These are phyloP conservation scores for Nomada goodeniana DNA, from an alignment of 2,888 invertebrate species.

Conservation along the genomic window DNA sequence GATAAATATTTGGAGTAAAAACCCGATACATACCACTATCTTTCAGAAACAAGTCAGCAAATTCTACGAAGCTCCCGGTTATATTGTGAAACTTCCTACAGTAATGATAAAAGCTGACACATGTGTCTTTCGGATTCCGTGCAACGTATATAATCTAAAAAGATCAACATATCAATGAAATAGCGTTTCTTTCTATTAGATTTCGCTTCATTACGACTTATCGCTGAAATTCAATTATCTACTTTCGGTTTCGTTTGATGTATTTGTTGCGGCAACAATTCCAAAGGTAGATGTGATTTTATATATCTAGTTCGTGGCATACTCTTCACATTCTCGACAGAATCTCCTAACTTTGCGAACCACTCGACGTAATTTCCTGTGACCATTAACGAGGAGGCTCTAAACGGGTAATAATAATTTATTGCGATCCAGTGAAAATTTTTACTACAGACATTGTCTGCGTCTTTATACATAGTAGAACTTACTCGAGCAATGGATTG, in stretches of 20 bases:
- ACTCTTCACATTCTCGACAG: slow-evolving; percentile 89
- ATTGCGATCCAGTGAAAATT: no score
- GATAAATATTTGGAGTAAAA: not conserved
- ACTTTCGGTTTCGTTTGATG: slow-evolving; percentile 90
- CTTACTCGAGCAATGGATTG: slow-evolving; percentile 84
- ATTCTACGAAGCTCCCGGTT: slow-evolving; percentile 89
- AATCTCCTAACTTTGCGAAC: slow-evolving; percentile 87
- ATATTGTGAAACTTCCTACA: slow-evolving; percentile 89
- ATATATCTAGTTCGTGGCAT: slow-evolving; percentile 90
- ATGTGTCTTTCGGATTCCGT: slow-evolving; percentile 95
- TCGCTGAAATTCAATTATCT: not conserved
- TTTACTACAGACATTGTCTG: no score
- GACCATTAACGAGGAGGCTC: slow-evolving; percentile 79
- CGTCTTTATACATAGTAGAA: slow-evolving; percentile 13
- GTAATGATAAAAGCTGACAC: slow-evolving; percentile 95
- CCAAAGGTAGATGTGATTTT: slow-evolving; percentile 91
- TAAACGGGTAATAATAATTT: slow-evolving; percentile 45
- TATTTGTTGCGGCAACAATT: slow-evolving; percentile 87
- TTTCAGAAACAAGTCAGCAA: slow-evolving; percentile 90
- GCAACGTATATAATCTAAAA: slow-evolving; percentile 93
- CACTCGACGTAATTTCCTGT: slow-evolving; percentile 77
- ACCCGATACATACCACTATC: slow-evolving; percentile 86
- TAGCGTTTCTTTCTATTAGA: not conserved
- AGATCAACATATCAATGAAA: not conserved
- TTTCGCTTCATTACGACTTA: no score